Conservation (phyloP, 2,797 vertebrate species). For the Balearica regulorum region DNA sequence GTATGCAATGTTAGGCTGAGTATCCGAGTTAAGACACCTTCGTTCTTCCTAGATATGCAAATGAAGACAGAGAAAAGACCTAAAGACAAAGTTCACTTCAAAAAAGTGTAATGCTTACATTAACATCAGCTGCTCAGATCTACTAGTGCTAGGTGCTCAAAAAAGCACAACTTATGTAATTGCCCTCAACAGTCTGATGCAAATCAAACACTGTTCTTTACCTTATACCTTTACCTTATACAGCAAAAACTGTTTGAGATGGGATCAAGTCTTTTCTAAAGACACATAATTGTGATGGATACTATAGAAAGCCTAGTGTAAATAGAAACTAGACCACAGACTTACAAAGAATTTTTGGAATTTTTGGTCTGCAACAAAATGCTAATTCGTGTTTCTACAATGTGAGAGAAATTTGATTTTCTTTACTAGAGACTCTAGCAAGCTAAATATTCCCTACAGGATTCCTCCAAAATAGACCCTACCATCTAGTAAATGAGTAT, state of each 20-base stretch:
- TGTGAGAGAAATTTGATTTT: neutral
- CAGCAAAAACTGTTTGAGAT: conserved; percentile 7
- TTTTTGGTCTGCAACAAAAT: conserved; percentile 4
- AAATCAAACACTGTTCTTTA: neutral
- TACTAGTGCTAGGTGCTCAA: neutral
- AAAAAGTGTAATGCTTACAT: neutral
- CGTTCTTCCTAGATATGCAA: neutral
- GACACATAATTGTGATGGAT: neutral
- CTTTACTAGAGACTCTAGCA: neutral
- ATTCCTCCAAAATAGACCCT: neutral
- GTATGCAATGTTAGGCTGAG: neutral
- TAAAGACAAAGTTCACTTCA: conserved; percentile 21
- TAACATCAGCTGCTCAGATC: neutral
- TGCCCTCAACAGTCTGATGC: neutral
- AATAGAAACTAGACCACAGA: conserved; percentile 22
- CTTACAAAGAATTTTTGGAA: neutral
- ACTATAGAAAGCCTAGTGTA: neutral
- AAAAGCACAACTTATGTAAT: neutral
- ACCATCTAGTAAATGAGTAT: neutral
- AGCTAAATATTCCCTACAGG: neutral
- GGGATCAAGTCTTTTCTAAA: neutral
- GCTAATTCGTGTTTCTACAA: neutral
- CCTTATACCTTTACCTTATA: neutral
- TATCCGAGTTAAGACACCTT: neutral
- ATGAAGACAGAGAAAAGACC: neutral